Percentiles rank a stretch among this genome's conserved stretches.
phyloP scores from a whole-genome alignment of 2,797 vertebrate genomes.

The Pangasius larnaudii region DNA sequence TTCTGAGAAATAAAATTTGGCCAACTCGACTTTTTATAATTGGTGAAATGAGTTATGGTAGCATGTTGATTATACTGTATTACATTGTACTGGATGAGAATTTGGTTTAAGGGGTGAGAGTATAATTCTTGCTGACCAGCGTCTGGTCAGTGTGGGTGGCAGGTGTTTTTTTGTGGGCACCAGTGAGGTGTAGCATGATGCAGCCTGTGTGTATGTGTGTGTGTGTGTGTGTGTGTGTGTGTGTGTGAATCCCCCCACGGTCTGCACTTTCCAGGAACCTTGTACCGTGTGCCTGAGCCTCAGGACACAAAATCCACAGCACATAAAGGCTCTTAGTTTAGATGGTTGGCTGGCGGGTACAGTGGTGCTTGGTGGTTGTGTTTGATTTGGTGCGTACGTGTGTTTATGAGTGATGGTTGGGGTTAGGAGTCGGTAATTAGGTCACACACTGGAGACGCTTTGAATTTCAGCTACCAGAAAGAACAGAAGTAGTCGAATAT shows the following conservation, averaged over 20 bases:
- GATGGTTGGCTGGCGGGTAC: conserved; percentile 58
- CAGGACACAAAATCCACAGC: conserved; percentile 69
- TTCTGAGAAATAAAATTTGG: not conserved
- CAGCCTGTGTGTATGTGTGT: not conserved
- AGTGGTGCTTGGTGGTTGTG: conserved; percentile 37
- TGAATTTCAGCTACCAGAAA: conserved; percentile 4
- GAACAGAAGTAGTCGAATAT: not conserved
- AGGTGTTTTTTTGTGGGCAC: conserved; percentile 64
- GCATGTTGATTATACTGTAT: conserved; percentile 17
- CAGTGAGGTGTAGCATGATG: conserved; percentile 49
- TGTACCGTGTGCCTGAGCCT: conserved; percentile 64
- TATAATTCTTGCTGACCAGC: conserved; percentile 59
- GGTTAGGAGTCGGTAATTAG: conserved; percentile 43
- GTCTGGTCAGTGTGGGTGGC: conserved; percentile 64
- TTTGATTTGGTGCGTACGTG: conserved; percentile 30
- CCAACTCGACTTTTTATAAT: not conserved
- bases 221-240: conserved; percentile 51
- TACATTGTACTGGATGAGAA: not conserved
- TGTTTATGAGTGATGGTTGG: conserved; percentile 47
- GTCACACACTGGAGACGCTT: conserved; percentile 13
- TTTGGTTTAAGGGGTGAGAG: conserved; percentile 25
- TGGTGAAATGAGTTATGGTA: conserved; percentile 8
- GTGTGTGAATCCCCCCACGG: conserved; percentile 44
- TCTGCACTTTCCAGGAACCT: conserved; percentile 61
- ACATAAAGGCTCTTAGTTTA: conserved; percentile 63